Evolutionary conservation across 2,797 vertebrate genomes (phyloP).

Genomic region (Molossus molossus): DNA sequence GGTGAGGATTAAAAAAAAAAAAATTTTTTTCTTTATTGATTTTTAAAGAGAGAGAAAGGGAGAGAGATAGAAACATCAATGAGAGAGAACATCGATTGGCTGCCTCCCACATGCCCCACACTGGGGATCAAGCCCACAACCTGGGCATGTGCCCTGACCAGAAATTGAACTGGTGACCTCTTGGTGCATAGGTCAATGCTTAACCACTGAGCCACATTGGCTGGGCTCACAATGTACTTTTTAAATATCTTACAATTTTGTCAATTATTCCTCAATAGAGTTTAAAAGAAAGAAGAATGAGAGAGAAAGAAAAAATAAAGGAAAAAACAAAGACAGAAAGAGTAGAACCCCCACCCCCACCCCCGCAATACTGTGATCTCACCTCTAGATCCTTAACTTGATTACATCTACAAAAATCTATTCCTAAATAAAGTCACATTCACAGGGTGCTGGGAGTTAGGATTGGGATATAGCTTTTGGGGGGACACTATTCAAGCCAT

Average conservation of each 20-base stretch:
- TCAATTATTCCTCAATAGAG: not conserved
- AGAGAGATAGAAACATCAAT: no score
- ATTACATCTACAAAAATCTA: not conserved
- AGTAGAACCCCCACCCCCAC: no score
- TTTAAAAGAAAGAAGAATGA: not conserved
- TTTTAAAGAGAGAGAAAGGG: no score
- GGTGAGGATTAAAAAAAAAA: no score
- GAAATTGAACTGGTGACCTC: no score
- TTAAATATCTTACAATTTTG: constrained; percentile 26
- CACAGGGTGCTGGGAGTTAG: not conserved
- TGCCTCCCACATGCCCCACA: no score
- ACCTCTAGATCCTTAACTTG: not conserved
- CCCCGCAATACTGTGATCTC: not conserved
- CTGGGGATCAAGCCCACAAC: no score
- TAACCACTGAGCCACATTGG: no score
- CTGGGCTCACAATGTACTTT: not conserved
- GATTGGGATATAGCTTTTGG: not conserved
- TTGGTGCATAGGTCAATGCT: no score
- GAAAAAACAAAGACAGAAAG: not conserved
- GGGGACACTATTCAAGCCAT: not conserved
- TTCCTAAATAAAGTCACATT: not conserved
- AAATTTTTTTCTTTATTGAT: no score
- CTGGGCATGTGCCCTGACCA: no score
- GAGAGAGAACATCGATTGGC: no score
- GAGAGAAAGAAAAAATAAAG: not conserved